Percentiles rank a stretch among this genome's conserved stretches.
Conservation (phyloP, 2,797 vertebrate species). For the Malacoraja senta region DNA sequence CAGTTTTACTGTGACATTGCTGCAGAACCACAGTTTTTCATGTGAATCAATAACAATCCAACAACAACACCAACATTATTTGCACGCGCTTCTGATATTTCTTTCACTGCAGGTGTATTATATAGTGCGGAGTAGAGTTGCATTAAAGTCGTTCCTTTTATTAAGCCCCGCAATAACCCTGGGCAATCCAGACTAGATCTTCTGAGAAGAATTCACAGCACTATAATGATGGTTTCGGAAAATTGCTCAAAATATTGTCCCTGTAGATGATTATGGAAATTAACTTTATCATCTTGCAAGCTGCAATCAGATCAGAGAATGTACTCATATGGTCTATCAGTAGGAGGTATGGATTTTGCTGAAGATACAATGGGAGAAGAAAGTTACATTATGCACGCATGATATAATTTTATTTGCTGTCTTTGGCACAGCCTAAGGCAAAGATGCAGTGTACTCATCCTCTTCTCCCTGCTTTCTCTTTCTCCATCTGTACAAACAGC, state of each 20-base stretch:
- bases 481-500: not conserved
- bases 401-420: not conserved
- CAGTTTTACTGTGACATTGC: not conserved
- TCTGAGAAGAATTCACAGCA: not conserved
- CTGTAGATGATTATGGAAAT: not conserved
- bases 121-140: not conserved
- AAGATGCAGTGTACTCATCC: not conserved
- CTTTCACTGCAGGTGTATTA: not conserved
- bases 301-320: not conserved
- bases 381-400: not conserved
- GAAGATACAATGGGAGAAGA: not conserved
- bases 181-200: not conserved
- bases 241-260: not conserved
- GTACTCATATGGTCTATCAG: not conserved
- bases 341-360: not conserved
- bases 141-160: not conserved
- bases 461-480: not conserved
- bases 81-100: not conserved
- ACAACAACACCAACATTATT: not conserved
- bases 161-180: not conserved
- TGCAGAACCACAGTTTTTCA: not conserved
- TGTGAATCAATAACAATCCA: conserved; percentile 11
- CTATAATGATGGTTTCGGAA: not conserved
- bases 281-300: not conserved
- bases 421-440: not conserved